Evolutionary conservation across 2,888 invertebrate species (phyloP).

Genomic region (Parelbella ahira): DNA sequence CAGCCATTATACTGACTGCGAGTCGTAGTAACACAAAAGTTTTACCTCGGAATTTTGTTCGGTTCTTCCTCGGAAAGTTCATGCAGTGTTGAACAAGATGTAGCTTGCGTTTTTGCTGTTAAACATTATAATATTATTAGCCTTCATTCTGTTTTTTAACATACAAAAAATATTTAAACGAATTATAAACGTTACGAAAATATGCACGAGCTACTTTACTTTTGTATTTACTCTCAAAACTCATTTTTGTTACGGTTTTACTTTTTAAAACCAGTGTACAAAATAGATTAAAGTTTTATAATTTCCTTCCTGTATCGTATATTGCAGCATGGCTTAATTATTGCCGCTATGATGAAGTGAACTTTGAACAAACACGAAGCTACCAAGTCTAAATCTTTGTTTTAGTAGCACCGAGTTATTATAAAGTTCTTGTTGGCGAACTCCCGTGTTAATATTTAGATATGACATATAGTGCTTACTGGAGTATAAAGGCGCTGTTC

Average conservation of each 20-base stretch:
- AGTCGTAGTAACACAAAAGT: slow-evolving; percentile 22
- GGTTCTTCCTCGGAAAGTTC: slow-evolving; percentile 73
- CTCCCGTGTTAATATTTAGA: slow-evolving; percentile 18
- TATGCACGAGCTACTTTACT: too few relatives aligned
- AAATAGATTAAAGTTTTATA: too few relatives aligned
- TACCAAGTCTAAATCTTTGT: slow-evolving; percentile 8
- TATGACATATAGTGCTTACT: slow-evolving; percentile 48
- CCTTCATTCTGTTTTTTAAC: not conserved
- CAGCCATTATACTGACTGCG: too few relatives aligned
- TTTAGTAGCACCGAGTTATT: slow-evolving; percentile 14
- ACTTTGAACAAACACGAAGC: slow-evolving; percentile 13
- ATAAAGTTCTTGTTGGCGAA: slow-evolving; percentile 23
- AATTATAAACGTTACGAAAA: too few relatives aligned
- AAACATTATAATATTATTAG: slow-evolving; percentile 21
- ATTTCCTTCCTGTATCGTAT: too few relatives aligned
- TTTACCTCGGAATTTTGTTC: slow-evolving; percentile 74
- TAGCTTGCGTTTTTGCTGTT: slow-evolving; percentile 74
- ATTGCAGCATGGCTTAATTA: too few relatives aligned
- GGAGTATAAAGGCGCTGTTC: slow-evolving; percentile 64
- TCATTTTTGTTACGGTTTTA: too few relatives aligned
- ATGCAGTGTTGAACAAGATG: slow-evolving; percentile 76
- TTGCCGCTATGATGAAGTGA: slow-evolving; percentile 4
- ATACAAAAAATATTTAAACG: too few relatives aligned
- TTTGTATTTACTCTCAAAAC: too few relatives aligned
- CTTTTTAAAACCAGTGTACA: too few relatives aligned